phyloP scores from a whole-genome alignment of 2,888 invertebrate genomes.

The Harpagoxenus sublaevis region DNA sequence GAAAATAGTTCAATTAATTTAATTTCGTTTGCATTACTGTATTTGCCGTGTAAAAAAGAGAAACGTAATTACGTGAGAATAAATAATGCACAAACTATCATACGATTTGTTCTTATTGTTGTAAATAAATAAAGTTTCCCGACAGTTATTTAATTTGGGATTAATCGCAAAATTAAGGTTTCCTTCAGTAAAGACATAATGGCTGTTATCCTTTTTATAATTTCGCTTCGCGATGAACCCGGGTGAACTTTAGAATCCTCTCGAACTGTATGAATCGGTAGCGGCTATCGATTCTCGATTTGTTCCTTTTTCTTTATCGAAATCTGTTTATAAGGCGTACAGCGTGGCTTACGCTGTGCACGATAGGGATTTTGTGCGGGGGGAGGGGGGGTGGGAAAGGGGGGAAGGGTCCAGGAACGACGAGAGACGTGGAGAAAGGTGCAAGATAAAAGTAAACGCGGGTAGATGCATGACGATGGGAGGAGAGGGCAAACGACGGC shows the following conservation, averaged over 20 bases:
- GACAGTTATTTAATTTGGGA: background rate
- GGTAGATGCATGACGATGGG: slow-evolving; percentile 45
- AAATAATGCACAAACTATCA: background rate
- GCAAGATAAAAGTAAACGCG: slow-evolving; percentile 52
- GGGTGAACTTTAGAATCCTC: background rate
- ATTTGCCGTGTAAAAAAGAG: background rate
- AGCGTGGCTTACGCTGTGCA: slow-evolving; percentile 68
- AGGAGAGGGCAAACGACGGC: slow-evolving; percentile 57
- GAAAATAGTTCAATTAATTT: background rate
- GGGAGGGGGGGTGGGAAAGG: slow-evolving; percentile 13
- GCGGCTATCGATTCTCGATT: slow-evolving; percentile 67
- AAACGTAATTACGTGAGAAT: background rate
- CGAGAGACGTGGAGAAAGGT: slow-evolving; percentile 42
- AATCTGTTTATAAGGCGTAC: slow-evolving; percentile 75
- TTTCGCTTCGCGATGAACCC: background rate
- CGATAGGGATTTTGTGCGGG: slow-evolving; percentile 64
- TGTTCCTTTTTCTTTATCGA: slow-evolving; percentile 59
- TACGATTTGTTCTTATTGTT: background rate
- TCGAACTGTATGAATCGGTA: slow-evolving; percentile 66
- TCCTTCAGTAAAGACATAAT: background rate
- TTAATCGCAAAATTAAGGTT: background rate
- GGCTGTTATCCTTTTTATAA: background rate
- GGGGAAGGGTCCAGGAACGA: slow-evolving; percentile 38
- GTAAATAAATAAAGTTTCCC: background rate
- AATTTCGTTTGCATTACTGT: background rate